Conservation (phyloP, 1,140 invertebrate genomes). For the Hermatobates lingyangjiaoensis region DNA sequence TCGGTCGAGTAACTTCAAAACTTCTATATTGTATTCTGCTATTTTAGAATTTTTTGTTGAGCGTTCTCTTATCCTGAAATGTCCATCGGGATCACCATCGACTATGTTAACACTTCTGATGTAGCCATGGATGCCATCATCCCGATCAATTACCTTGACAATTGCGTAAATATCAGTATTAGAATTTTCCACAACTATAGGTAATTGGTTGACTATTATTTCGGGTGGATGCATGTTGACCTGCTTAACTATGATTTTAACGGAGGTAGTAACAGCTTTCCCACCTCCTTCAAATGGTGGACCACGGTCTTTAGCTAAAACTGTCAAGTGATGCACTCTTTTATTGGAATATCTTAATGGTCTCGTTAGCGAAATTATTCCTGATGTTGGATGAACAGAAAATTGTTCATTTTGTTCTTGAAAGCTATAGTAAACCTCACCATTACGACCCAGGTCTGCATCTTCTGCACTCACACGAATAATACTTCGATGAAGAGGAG, state of each 20-base stretch:
- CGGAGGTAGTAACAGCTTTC: slow-evolving; percentile 44
- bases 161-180: slow-evolving; percentile 79
- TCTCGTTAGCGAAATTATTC: slow-evolving; percentile 66
- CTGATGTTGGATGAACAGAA: slow-evolving; percentile 78
- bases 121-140: slow-evolving; percentile 63
- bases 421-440: slow-evolving; percentile 91
- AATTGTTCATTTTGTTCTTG: slow-evolving; percentile 68
- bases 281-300: slow-evolving; percentile 36
- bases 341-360: slow-evolving; percentile 45
- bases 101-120: slow-evolving; percentile 70
- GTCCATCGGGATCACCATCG: slow-evolving; percentile 68
- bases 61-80: slow-evolving; percentile 49
- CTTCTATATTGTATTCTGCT: slow-evolving; percentile 55
- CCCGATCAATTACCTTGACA: slow-evolving; percentile 59
- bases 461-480: slow-evolving; percentile 69
- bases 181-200: slow-evolving; percentile 64
- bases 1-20: slow-evolving; percentile 54
- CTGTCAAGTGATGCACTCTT: slow-evolving; percentile 49
- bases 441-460: slow-evolving; percentile 82
- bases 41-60: slow-evolving; percentile 22
- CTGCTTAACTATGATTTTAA: slow-evolving; percentile 58
- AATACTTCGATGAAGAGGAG: slow-evolving; percentile 58
- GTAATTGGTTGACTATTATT: slow-evolving; percentile 57
- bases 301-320: slow-evolving; percentile 68
- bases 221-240: slow-evolving; percentile 75